Evolutionary conservation across 2,888 invertebrate genomes (phyloP), one percentile per base, ranked within the genome.

Genomic region (Cephus sareptanus): DNA sequence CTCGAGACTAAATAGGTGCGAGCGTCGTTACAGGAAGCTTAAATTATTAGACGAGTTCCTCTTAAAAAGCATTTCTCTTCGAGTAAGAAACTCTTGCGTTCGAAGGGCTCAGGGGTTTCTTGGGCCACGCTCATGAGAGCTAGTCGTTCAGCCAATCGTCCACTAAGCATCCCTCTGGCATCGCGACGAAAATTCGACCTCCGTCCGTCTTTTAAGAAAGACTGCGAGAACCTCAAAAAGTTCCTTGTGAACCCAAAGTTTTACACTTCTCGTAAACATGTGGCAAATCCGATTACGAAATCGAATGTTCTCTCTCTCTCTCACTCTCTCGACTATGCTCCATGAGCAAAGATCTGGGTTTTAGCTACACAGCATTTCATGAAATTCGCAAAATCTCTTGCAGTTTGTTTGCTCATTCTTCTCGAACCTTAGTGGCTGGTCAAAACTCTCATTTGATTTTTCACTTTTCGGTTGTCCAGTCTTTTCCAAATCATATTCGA

Each of bases 231-330:
- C 68, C 13, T 35, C 34, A 69, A 71, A 37, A 34, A 9, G 81
- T 84, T 83, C 77, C 76, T 83, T 85, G 13, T 40, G 83, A 85
- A 85, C 83, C 83, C 81, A 84, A 85, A 84, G 82, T 86, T 86
- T 84, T 84, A 81, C 81, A 78, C 84, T 83, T 84, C 75, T 82
- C 80, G 83, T 84, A 82, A 85, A 85, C 84, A 82, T 80, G 81
- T 83, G 82, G 82, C 81, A 86, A 87, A 87, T 87, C 84, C 83
- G 84, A 87, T 86, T 84, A 86, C 82, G 81, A 85, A 87, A 87
- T 87, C 86, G 83, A 87, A 87, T 85, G 85, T 85, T 84, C 82
- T 56, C 71, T 74, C 74, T 34, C 37, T 12, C 12, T 37, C 12
- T 12, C 13, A 13, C 37, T 15, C 4, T 4, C 37, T 37, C 37